Evolutionary conservation across 2,888 invertebrate genomes (phyloP), one percentile per base, ranked within the genome.

Genomic region (Amitus sp.): DNA sequence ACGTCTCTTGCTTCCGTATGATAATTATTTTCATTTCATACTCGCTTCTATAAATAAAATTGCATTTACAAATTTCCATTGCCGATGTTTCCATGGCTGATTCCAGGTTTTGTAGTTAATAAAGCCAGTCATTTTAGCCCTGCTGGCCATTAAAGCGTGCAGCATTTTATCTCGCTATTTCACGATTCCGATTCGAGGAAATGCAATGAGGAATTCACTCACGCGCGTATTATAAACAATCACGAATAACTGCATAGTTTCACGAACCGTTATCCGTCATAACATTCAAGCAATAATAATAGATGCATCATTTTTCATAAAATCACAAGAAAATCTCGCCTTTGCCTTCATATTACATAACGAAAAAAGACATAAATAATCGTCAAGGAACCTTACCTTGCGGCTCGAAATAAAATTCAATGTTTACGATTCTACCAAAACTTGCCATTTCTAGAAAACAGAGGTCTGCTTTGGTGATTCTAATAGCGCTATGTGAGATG

Each of bases 391-490:
- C 7, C 23, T 23, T 23, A 23, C 7, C 23, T 23, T 3, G 23
- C 7, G 4, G 4, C 7, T 23, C 23, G 23, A 23, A 3, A 23
- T 23, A 7, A 23, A 23, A 23, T 23, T 23, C 23, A 7, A 23
- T 23, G 23, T 23, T 5, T 23, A 23, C 7, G 23, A 23, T 23
- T n/a, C 28, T 39, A 12, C 17, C n/a, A 10, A 7, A 19, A 15
- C 61, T 1, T 2, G 1, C 20, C n/a, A n/a, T 54, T 86, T 86
- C 39, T 83, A 91, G 90, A 84, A 90, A 89, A 70, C 85, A 91
- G 63, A 86, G 92, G 68, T 90, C 90, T 30, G 86, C 89, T 66
- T 83, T 91, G 84, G 92, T 92, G 68, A 88, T 89, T 58, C 83
- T 89, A 58, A 84, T 88, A 40, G 83, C 87, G 61, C 83, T 89